These are phyloP conservation scores for Smutsia gigantea DNA, from an alignment of 2,797 vertebrate genomes.

Conservation along the genomic window DNA sequence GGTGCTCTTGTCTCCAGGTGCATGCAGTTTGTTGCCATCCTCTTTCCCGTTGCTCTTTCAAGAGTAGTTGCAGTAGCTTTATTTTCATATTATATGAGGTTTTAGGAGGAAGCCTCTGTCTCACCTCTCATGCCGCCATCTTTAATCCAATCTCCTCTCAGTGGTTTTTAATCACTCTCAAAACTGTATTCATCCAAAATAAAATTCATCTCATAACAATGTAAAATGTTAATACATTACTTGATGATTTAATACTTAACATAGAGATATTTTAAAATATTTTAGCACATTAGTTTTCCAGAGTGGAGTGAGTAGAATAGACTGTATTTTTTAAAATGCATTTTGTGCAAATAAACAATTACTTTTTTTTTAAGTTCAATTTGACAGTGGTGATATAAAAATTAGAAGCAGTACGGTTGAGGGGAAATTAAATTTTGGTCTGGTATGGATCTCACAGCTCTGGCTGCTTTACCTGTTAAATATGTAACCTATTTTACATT, in stretches of 20 bases:
- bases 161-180: background rate
- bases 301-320: background rate
- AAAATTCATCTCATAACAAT: too few relatives aligned
- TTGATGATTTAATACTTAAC: background rate
- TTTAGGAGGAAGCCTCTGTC: too few relatives aligned
- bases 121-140: too few relatives aligned
- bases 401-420: background rate
- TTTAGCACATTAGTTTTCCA: background rate
- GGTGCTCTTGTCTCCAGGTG: too few relatives aligned
- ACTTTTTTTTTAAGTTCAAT: background rate
- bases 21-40: too few relatives aligned
- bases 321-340: background rate
- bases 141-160: too few relatives aligned
- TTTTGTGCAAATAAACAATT: background rate
- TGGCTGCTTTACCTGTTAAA: background rate
- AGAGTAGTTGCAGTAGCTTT: too few relatives aligned
- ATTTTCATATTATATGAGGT: too few relatives aligned
- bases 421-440: background rate
- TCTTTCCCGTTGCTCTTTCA: too few relatives aligned
- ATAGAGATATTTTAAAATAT: constrained; percentile 24
- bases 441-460: background rate
- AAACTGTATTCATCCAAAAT: background rate
- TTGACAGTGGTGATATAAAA: constrained; percentile 30
- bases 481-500: constrained; percentile 27
- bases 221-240: too few relatives aligned